Percentiles rank a stretch among this genome's conserved stretches.
phyloP scores from a whole-genome alignment of 2,888 invertebrate species.

The Nephrotoma flavescens region DNA sequence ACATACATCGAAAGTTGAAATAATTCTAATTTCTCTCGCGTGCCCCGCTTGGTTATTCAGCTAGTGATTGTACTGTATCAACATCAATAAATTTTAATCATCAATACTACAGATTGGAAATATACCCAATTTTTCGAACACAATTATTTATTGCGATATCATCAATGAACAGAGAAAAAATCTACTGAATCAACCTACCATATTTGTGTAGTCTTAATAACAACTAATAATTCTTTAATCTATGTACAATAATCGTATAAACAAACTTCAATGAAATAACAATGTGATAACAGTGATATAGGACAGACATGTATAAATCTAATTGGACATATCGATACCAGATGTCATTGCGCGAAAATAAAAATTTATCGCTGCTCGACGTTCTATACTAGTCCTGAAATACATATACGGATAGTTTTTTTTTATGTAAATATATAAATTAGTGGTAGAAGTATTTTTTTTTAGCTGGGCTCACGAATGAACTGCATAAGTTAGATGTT shows the following conservation, averaged over 20 bases:
- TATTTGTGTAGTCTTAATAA: not conserved
- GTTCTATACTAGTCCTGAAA: not conserved
- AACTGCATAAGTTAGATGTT: not conserved
- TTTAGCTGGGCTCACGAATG: not conserved
- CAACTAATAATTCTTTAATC: not conserved
- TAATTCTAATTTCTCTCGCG: too few relatives aligned
- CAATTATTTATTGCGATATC: not conserved
- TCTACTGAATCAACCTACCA: not conserved
- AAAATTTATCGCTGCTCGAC: not conserved
- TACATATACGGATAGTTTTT: not conserved
- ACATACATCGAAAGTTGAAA: too few relatives aligned
- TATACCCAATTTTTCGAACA: not conserved
- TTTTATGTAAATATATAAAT: not conserved
- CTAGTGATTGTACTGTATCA: too few relatives aligned
- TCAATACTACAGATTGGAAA: too few relatives aligned
- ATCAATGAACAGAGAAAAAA: not conserved
- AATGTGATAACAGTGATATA: not conserved
- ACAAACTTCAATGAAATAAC: not conserved
- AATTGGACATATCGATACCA: not conserved
- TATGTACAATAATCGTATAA: not conserved
- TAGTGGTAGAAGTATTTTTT: not conserved
- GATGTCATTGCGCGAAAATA: not conserved
- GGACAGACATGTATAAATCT: not conserved
- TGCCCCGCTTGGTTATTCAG: too few relatives aligned
- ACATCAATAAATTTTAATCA: too few relatives aligned